Conservation (phyloP, 2,113 vertebrate genomes). For the Microtus montanus region DNA sequence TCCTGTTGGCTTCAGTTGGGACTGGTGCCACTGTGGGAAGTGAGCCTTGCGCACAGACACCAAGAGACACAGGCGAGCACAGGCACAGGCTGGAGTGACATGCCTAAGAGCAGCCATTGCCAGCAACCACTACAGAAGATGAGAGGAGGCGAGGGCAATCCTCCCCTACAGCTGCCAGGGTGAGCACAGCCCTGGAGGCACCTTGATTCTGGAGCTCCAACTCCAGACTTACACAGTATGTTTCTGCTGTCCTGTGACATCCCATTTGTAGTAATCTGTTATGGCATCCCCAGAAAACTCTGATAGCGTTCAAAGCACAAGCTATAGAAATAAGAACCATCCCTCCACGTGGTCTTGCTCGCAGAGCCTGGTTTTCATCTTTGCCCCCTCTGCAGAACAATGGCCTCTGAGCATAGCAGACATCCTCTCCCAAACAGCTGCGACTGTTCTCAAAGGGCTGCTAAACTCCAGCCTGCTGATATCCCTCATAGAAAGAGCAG, state of each 20-base stretch:
- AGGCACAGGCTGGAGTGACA: neutral
- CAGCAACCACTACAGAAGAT: neutral
- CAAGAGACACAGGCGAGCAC: neutral
- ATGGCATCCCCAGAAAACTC: neutral
- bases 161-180: neutral
- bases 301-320: neutral
- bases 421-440: neutral
- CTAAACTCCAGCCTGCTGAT: neutral
- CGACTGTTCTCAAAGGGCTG: neutral
- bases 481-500: neutral
- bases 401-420: neutral
- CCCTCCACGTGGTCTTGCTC: neutral
- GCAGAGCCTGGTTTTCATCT: neutral
- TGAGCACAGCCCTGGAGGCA: neutral
- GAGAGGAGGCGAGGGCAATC: neutral
- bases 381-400: neutral
- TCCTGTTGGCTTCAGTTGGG: neutral
- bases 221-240: neutral
- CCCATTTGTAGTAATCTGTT: neutral
- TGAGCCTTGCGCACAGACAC: neutral
- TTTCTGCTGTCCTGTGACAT: neutral
- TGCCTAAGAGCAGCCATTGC: neutral
- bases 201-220: neutral
- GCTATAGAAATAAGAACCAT: neutral
- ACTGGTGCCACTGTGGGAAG: neutral